Conservation (phyloP, 2,797 vertebrate genomes). For the Gambelia wislizenii region DNA sequence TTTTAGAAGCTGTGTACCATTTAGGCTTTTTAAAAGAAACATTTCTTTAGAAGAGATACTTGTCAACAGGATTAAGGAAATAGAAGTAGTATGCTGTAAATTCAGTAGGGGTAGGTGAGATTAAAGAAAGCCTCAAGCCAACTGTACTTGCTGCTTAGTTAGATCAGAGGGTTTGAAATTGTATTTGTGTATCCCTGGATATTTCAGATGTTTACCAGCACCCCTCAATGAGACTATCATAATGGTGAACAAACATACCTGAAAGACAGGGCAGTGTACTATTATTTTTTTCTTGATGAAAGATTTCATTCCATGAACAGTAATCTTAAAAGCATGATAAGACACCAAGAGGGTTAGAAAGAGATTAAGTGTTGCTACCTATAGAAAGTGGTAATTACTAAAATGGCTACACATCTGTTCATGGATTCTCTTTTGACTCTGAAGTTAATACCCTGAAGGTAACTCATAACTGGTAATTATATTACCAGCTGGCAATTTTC, state of each 20-base stretch:
- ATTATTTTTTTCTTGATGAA: not conserved
- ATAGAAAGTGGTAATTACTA: slow-evolving; percentile 9
- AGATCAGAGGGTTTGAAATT: not conserved
- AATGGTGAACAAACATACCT: not conserved
- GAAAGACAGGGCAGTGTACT: not conserved
- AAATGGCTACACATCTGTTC: slow-evolving; percentile 17
- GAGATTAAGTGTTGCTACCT: not conserved
- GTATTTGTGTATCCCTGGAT: not conserved
- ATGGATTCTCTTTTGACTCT: not conserved
- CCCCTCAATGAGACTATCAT: not conserved
- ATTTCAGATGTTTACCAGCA: not conserved
- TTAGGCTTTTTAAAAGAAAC: not conserved
- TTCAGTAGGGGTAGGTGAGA: not conserved
- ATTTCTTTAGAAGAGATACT: not conserved
- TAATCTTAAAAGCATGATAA: not conserved
- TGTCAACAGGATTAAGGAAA: not conserved
- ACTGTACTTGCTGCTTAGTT: not conserved
- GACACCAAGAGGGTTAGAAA: not conserved
- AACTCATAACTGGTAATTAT: slow-evolving; percentile 32
- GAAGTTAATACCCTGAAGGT: slow-evolving; percentile 13
- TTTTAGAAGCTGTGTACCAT: not conserved
- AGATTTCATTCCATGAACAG: not conserved
- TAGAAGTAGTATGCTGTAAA: not conserved
- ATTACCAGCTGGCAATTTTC: slow-evolving; percentile 30
- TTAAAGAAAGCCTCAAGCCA: slow-evolving; percentile 10